A percentile compares a stretch with the other conserved stretches of the same genome.
Evolutionary conservation across 2,888 invertebrate species (phyloP).

Genomic region (Dendrolimus houi): DNA sequence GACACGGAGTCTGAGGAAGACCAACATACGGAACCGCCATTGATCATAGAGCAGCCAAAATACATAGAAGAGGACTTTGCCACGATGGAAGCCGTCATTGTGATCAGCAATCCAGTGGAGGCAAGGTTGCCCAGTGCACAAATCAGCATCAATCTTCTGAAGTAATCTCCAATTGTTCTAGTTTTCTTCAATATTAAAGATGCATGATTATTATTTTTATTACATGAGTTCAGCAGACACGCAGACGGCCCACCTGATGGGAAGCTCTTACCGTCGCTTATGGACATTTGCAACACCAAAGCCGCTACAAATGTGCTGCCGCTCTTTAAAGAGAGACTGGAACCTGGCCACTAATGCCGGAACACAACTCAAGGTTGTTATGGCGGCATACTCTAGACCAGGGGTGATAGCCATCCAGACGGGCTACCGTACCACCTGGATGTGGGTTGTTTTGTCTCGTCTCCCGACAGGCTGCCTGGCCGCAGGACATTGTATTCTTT

Average conservation of each 20-base stretch:
- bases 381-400: too few species aligned
- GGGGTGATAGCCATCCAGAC: too few species aligned
- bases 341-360: too few species aligned
- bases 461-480: background rate
- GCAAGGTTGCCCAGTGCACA: slow-evolving; percentile 40
- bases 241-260: too few species aligned
- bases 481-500: background rate
- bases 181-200: too few species aligned
- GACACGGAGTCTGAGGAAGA: slow-evolving; percentile 18
- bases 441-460: too few species aligned
- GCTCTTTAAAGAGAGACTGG: too few species aligned
- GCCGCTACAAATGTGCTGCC: too few species aligned
- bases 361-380: too few species aligned
- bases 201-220: background rate
- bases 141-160: slow-evolving; percentile 34
- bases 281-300: too few species aligned
- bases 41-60: background rate
- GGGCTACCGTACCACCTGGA: too few species aligned
- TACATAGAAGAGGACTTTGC: slow-evolving; percentile 6
- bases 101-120: slow-evolving; percentile 46
- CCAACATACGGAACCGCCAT: slow-evolving; percentile 1
- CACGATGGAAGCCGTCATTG: slow-evolving; percentile 20
- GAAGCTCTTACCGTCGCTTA: too few species aligned
- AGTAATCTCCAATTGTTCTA: slow-evolving; percentile 17
- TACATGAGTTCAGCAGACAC: background rate